Conservation (phyloP, 2,888 invertebrate genomes). For the Carpatolechia fugitivella region DNA sequence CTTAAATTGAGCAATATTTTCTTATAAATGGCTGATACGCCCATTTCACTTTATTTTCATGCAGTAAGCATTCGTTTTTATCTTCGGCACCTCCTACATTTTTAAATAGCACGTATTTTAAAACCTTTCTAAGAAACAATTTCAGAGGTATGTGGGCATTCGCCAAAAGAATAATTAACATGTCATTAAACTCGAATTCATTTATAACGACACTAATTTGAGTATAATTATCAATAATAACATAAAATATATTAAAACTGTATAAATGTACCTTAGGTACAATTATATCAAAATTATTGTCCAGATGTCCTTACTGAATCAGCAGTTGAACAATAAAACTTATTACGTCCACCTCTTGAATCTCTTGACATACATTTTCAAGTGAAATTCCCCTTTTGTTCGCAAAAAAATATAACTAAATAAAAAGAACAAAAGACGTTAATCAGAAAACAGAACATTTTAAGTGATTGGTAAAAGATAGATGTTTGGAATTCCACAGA, state of each 20-base stretch:
- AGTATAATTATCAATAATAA: constrained; percentile 26
- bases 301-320: constrained; percentile 56
- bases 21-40: constrained; percentile 2
- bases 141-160: neutral
- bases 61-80: neutral
- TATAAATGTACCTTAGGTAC: constrained; percentile 34
- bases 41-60: constrained; percentile 6
- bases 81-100: neutral
- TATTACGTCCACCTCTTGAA: constrained; percentile 48
- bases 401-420: neutral
- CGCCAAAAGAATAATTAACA: neutral
- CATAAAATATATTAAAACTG: constrained; percentile 5
- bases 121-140: neutral
- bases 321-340: constrained; percentile 65
- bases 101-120: neutral
- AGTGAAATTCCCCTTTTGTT: constrained; percentile 31
- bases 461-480: neutral
- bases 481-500: neutral
- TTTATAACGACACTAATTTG: constrained; percentile 21
- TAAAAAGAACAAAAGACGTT: neutral
- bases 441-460: neutral
- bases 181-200: constrained; percentile 10
- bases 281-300: constrained; percentile 54
- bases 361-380: constrained; percentile 65
- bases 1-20: no score